These are phyloP conservation scores for Palaemon carinicauda DNA, from an alignment of 1,140 invertebrate species.

Conservation along the genomic window DNA sequence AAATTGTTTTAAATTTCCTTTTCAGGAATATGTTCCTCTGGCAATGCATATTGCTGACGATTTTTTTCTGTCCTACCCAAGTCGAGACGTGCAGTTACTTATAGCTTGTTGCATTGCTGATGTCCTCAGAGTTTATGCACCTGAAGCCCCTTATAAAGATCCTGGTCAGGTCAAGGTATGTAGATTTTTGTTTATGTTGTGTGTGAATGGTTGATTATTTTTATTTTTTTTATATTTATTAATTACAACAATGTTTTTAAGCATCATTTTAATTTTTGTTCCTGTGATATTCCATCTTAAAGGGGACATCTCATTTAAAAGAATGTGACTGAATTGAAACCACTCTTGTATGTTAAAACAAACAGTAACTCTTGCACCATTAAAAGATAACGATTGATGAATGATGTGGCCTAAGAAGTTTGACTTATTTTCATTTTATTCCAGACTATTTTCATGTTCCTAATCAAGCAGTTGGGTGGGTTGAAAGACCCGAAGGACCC, in stretches of 20 bases:
- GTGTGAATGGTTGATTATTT: too few relatives aligned
- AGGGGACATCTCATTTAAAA: neutral
- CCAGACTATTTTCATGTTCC: constrained; percentile 92
- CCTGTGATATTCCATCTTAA: too few relatives aligned
- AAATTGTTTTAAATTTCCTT: neutral
- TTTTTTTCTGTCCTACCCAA: constrained; percentile 87
- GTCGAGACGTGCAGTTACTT: constrained; percentile 91
- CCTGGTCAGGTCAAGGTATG: constrained; percentile 84
- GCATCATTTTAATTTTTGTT: too few relatives aligned
- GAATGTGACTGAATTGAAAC: neutral
- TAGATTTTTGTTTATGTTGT: neutral
- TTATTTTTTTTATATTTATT: too few relatives aligned
- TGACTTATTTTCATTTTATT: constrained; percentile 65
- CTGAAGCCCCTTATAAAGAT: constrained; percentile 98
- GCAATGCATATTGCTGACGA: constrained; percentile 94
- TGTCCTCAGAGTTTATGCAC: constrained; percentile 95
- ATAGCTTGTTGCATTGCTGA: constrained; percentile 98
- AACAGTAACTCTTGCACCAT: neutral
- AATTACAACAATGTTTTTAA: too few relatives aligned
- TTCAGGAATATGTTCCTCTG: constrained; percentile 84
- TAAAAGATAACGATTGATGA: neutral
- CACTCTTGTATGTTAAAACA: neutral
- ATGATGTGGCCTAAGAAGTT: neutral
- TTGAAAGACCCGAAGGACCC: constrained; percentile 96
- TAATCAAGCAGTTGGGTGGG: constrained; percentile 93